Conservation (phyloP, 2,888 invertebrate species). For the Hypsopygia costalis region DNA sequence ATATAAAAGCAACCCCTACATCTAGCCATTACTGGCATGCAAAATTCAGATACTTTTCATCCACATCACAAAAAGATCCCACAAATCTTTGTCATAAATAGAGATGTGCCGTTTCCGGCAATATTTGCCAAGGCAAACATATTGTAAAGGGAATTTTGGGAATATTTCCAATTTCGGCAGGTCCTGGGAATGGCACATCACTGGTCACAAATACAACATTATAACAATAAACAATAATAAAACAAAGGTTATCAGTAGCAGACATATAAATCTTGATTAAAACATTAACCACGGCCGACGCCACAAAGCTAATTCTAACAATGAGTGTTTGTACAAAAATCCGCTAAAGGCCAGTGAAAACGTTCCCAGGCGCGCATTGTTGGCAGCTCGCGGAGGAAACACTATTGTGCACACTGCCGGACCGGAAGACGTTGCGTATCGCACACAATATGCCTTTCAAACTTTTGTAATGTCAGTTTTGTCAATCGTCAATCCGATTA, state of each 20-base stretch:
- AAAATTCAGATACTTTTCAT: too few species aligned
- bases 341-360: constrained; percentile 52
- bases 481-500: constrained; percentile 4
- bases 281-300: background rate
- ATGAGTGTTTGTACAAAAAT: constrained; percentile 16
- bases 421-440: constrained; percentile 29
- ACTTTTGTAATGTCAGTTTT: background rate
- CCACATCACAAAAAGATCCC: too few species aligned
- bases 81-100: too few species aligned
- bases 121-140: too few species aligned
- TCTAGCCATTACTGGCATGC: too few species aligned
- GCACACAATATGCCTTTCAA: background rate
- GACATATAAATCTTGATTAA: background rate
- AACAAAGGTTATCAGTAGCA: background rate
- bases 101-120: too few species aligned
- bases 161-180: too few species aligned
- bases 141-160: too few species aligned
- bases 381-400: constrained; percentile 49
- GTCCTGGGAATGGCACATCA: too few species aligned
- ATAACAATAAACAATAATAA: too few species aligned
- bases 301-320: constrained; percentile 5
- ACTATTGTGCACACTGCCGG: constrained; percentile 41
- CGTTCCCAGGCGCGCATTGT: constrained; percentile 44
- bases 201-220: too few species aligned
- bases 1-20: too few species aligned